Evolutionary conservation across 2,888 invertebrate genomes (phyloP), one percentile per base, ranked within the genome.

Genomic region (Drosophila prolongata): DNA sequence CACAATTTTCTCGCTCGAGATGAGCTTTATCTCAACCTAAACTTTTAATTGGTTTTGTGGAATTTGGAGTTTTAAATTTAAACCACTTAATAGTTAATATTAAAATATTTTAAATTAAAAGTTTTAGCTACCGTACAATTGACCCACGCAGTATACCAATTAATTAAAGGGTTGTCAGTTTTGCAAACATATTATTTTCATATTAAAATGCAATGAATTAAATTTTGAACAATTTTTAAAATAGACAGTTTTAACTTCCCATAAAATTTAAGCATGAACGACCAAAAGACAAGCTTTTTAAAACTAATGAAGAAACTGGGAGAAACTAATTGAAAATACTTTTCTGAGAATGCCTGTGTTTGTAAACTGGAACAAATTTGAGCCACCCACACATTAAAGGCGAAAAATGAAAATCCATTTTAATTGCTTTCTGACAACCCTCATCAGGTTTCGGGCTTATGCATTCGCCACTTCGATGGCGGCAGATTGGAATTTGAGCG

Each of bases 401-500:
- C 11, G 4, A 30, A 16, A n/a, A n/a, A 8, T 27, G 42, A 14
- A 42, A 55, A 52, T 24, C 38, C 38, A 14, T 16, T 62, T 61
- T 61, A 49, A 64, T 62, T 62, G 61, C 49, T 61, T 61, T 34
- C 40, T 34, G 61, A 27, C 35, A 64, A 49, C 38, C 40, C 68
- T 58, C 57, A 38, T 43, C 67, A 66, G 40, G 30, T 44, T 67
- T 69, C 19, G 11, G 19, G 58, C 47, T 49, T 56, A 50, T 50
- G 68, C 69, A 69, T n/a, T 59, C 24, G 19, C 14, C 69, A 24
- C 37, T 50, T 42, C 49, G 30, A 46, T 55, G 67, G 50, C 44
- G 16, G 52, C 69, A 55, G 42, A 50, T 58, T 77, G 68, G 62
- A 52, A 69, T 76, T 74, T 49, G 49, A 67, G 64, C 40, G 16